These are phyloP conservation scores for Drosophila ironensis DNA, from an alignment of 1,140 invertebrate genomes.

Conservation along the genomic window DNA sequence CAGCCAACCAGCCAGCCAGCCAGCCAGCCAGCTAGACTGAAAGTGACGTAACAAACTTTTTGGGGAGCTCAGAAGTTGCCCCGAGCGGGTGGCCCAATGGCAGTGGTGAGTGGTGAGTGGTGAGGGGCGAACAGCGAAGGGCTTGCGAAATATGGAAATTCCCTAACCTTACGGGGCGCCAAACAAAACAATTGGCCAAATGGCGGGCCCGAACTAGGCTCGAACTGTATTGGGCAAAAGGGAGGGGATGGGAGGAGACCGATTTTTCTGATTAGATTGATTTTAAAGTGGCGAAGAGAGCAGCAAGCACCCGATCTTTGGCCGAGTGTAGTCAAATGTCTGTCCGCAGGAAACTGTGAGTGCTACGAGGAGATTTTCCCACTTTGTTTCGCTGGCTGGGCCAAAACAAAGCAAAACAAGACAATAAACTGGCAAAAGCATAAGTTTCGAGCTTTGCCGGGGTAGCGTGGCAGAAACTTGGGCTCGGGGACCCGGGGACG, in stretches of 20 bases:
- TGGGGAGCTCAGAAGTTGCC: slow-evolving; percentile 1
- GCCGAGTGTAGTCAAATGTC: slow-evolving; percentile 10
- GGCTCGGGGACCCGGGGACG: background rate
- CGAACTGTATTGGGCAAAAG: too few relatives aligned
- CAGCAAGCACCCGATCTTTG: background rate
- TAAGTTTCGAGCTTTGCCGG: slow-evolving; percentile 52
- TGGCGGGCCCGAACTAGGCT: slow-evolving; percentile 13
- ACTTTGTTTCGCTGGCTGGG: slow-evolving; percentile 29
- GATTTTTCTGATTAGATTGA: too few relatives aligned
- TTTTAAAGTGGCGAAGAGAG: too few relatives aligned
- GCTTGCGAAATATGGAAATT: slow-evolving; percentile 16
- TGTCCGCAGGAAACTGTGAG: background rate
- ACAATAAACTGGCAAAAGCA: slow-evolving; percentile 72
- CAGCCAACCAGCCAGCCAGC: too few relatives aligned
- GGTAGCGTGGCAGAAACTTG: slow-evolving; percentile 14
- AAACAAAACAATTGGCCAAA: slow-evolving; percentile 10
- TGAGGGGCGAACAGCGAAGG: too few relatives aligned
- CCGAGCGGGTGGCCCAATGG: too few relatives aligned
- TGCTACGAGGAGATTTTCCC: slow-evolving; percentile 12
- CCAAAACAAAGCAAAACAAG: slow-evolving; percentile 52
- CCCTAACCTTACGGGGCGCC: background rate
- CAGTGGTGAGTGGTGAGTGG: slow-evolving; percentile 6
- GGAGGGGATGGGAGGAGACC: too few relatives aligned
- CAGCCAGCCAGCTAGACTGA: too few relatives aligned
- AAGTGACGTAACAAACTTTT: slow-evolving; percentile 21